Evolutionary conservation across 2,888 invertebrate species (phyloP).

Genomic region (Galerucella calmariensis): DNA sequence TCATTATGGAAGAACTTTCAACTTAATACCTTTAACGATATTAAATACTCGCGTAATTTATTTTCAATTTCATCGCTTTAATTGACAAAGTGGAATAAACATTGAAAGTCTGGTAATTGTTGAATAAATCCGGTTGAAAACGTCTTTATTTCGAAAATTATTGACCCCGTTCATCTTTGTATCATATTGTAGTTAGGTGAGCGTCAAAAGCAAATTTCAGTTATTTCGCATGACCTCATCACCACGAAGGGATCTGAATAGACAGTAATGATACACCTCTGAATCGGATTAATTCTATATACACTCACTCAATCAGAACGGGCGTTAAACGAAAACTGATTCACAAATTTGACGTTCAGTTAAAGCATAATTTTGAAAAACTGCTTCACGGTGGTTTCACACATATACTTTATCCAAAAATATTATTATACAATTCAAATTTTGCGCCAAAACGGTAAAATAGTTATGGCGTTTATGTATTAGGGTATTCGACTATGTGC

Average conservation of each 20-base stretch:
- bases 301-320: slow-evolving; percentile 24
- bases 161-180: slow-evolving; percentile 15
- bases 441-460: too few relatives aligned
- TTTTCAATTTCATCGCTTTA: neutral
- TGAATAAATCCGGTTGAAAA: neutral
- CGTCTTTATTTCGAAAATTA: neutral
- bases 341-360: neutral
- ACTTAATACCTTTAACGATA: neutral
- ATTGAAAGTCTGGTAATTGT: neutral
- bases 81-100: too few relatives aligned
- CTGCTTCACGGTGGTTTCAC: too few relatives aligned
- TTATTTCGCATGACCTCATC: slow-evolving; percentile 27
- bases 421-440: too few relatives aligned
- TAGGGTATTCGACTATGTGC: too few relatives aligned
- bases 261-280: slow-evolving; percentile 39
- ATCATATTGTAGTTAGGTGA: slow-evolving; percentile 19
- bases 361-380: too few relatives aligned
- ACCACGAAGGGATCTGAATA: slow-evolving; percentile 32
- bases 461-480: too few relatives aligned
- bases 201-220: slow-evolving; percentile 12
- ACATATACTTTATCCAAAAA: too few relatives aligned
- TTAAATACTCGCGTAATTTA: neutral
- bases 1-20: slow-evolving; percentile 4
- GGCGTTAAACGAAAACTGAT: neutral
- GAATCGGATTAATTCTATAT: slow-evolving; percentile 38